These are phyloP conservation scores for Xiphias gladius DNA, from an alignment of 2,113 vertebrate species.

Conservation along the genomic window DNA sequence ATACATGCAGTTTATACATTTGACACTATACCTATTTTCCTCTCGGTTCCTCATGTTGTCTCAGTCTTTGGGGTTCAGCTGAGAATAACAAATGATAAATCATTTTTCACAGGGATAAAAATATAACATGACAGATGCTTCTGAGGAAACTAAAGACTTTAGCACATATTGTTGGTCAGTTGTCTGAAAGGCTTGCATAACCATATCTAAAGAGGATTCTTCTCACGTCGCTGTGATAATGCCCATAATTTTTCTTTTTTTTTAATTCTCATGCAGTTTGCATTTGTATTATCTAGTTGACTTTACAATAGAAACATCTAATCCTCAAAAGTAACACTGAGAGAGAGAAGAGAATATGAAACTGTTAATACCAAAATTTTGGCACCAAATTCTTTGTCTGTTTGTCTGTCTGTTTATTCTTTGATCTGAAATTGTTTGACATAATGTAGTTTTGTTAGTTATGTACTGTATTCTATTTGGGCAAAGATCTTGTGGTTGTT, in stretches of 20 bases:
- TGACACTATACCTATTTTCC: too few species aligned
- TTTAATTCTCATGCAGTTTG: too few species aligned
- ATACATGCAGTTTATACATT: neutral
- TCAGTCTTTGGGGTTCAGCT: too few species aligned
- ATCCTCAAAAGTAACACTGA: neutral
- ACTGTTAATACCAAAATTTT: neutral
- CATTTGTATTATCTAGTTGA: neutral
- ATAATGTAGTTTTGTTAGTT: neutral
- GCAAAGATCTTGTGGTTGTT: too few species aligned
- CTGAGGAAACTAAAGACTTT: neutral
- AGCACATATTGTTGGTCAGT: neutral
- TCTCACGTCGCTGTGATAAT: constrained; percentile 1
- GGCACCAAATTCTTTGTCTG: neutral
- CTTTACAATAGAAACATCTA: neutral
- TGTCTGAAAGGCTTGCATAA: neutral
- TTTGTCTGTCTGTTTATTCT: too few species aligned
- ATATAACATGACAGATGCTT: too few species aligned
- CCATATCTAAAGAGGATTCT: neutral
- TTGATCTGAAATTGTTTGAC: neutral
- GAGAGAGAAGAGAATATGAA: neutral
- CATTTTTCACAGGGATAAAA: too few species aligned
- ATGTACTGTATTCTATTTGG: neutral
- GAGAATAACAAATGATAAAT: too few species aligned
- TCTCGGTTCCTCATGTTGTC: too few species aligned
- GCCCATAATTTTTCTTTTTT: neutral